These are phyloP conservation scores for Rana temporaria DNA, from an alignment of 2,113 vertebrate species.

Conservation along the genomic window DNA sequence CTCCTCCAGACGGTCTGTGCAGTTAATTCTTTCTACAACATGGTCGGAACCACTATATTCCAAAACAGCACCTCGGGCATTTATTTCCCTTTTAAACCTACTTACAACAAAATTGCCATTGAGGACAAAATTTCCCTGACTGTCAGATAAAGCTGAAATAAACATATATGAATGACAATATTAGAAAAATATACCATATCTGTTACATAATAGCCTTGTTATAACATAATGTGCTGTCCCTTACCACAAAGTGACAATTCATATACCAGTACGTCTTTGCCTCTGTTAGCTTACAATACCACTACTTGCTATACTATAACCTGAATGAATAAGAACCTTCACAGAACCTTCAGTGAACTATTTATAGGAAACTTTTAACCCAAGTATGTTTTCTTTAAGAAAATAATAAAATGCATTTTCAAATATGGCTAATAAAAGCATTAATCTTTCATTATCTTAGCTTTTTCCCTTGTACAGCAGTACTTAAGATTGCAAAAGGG, in stretches of 20 bases:
- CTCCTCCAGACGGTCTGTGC: constrained; percentile 87
- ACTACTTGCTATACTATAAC: too few relatives aligned
- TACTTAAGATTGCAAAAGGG: too few relatives aligned
- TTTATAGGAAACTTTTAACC: too few relatives aligned
- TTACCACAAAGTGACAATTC: not conserved
- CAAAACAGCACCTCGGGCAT: constrained; percentile 83
- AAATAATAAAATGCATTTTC: too few relatives aligned
- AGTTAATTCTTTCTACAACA: constrained; percentile 90
- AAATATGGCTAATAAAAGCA: too few relatives aligned
- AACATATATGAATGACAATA: not conserved
- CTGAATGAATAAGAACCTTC: too few relatives aligned
- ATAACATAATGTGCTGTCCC: not conserved
- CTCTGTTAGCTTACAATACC: too few relatives aligned
- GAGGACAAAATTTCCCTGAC: constrained; percentile 87
- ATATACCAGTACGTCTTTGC: not conserved
- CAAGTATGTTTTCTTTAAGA: too few relatives aligned
- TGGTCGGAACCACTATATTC: constrained; percentile 96
- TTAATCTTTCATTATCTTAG: too few relatives aligned
- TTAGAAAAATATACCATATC: not conserved
- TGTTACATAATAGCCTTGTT: not conserved
- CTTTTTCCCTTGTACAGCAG: too few relatives aligned
- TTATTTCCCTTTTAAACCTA: constrained; percentile 94
- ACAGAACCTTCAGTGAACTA: too few relatives aligned
- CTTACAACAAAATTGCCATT: constrained; percentile 98
- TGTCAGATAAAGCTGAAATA: constrained; percentile 87